phyloP scores from a whole-genome alignment of 2,113 vertebrate genomes.

The Leucopternis melanops region DNA sequence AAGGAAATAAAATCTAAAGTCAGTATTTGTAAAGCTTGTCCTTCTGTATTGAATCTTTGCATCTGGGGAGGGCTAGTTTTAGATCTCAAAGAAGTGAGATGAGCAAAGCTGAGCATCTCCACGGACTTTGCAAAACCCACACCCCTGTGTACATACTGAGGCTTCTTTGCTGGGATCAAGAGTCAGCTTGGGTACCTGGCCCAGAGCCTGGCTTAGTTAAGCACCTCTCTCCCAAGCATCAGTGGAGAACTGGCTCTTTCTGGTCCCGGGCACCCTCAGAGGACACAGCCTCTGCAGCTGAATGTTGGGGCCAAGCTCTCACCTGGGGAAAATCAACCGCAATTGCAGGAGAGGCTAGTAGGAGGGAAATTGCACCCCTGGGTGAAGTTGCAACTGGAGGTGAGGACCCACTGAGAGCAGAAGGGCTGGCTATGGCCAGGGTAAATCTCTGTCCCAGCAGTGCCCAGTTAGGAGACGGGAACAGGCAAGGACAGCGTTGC shows the following conservation, averaged over 20 bases:
- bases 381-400: neutral
- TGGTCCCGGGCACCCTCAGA: neutral
- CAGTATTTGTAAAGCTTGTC: neutral
- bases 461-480: neutral
- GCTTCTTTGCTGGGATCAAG: neutral
- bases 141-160: accelerated
- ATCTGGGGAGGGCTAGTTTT: neutral
- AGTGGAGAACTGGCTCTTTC: neutral
- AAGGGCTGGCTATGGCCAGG: accelerated
- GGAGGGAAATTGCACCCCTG: no score
- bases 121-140: accelerated
- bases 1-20: neutral
- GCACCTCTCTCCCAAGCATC: neutral
- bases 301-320: neutral
- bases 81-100: neutral
- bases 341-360: accelerated
- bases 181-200: no score
- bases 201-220: neutral
- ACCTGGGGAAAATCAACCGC: neutral
- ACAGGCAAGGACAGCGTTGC: neutral
- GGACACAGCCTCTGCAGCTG: neutral
- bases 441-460: no score
- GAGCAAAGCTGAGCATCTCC: neutral
- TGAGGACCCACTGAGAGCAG: accelerated
- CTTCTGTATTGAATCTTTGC: neutral